Conservation (phyloP, 2,113 vertebrate species). For the Mus pahari region DNA sequence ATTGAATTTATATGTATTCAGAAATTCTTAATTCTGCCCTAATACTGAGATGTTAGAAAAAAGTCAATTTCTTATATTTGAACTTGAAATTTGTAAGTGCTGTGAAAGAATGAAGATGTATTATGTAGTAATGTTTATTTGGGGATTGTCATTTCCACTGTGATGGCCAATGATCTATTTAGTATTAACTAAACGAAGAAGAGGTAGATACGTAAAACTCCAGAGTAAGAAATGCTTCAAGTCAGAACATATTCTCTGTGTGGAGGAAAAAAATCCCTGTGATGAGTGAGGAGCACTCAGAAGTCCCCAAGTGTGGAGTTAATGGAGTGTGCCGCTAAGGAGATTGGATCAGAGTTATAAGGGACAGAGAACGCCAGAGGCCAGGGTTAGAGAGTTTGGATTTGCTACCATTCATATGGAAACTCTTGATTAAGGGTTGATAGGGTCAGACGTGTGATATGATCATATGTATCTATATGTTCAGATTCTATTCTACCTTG, state of each 20-base stretch:
- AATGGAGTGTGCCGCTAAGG: not conserved
- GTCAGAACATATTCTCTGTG: not conserved
- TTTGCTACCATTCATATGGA: not conserved
- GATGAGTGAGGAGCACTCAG: not conserved
- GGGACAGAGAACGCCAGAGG: not conserved
- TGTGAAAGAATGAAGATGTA: not conserved
- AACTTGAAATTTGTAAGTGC: not conserved
- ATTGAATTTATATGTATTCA: slow-evolving; percentile 1
- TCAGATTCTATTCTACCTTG: not conserved
- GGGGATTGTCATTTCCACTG: not conserved
- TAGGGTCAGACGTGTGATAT: not conserved
- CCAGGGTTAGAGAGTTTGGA: not conserved
- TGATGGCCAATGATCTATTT: not conserved
- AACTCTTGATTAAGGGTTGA: not conserved
- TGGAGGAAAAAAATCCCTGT: not conserved
- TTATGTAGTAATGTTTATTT: not conserved
- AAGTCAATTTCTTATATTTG: not conserved
- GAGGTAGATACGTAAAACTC: not conserved
- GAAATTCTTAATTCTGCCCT: slow-evolving; percentile 11
- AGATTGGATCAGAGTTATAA: not conserved
- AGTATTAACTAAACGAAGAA: not conserved
- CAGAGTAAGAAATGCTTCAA: slow-evolving; percentile 1
- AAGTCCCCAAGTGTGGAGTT: not conserved
- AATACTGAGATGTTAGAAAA: not conserved
- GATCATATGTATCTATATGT: not conserved